Evolutionary conservation across 2,888 invertebrate species (phyloP).

Genomic region (Cryptophagus acutangulus): DNA sequence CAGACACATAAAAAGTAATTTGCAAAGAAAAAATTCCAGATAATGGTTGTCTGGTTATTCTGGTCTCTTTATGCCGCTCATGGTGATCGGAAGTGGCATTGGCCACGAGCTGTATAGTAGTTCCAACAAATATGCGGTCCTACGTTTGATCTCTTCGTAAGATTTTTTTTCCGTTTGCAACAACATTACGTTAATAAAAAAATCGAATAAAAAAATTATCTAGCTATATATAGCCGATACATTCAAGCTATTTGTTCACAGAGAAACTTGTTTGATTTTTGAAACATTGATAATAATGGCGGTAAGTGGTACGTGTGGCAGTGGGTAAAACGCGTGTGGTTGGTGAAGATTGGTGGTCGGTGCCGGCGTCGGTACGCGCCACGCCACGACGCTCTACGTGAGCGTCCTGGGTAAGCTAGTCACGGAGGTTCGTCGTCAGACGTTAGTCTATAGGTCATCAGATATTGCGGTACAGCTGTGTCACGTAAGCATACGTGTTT

Average conservation of each 20-base stretch:
- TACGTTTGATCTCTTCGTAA: slow-evolving; percentile 4
- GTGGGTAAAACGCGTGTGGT: slow-evolving; percentile 15
- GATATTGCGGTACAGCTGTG: slow-evolving; percentile 45
- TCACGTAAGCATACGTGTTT: slow-evolving; percentile 47
- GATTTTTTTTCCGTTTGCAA: too few relatives aligned
- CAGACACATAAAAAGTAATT: slow-evolving; percentile 41
- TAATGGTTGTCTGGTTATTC: slow-evolving; percentile 41
- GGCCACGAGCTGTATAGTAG: slow-evolving; percentile 26
- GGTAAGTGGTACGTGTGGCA: slow-evolving; percentile 18
- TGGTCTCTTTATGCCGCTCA: slow-evolving; percentile 28
- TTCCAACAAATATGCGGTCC: slow-evolving; percentile 2
- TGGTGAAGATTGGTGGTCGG: slow-evolving; percentile 5
- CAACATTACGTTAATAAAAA: too few relatives aligned
- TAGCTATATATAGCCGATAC: too few relatives aligned
- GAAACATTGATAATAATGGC: too few relatives aligned
- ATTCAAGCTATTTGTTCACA: too few relatives aligned
- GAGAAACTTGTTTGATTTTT: too few relatives aligned
- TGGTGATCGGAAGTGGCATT: slow-evolving; percentile 33
- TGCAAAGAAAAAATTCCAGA: slow-evolving; percentile 38
- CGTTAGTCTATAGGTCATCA: slow-evolving; percentile 45
- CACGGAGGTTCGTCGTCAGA: slow-evolving; percentile 42
- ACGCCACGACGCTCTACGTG: slow-evolving; percentile 31
- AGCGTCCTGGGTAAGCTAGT: slow-evolving; percentile 39
- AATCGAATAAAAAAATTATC: too few relatives aligned
- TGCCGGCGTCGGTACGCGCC: slow-evolving; percentile 27